Conservation (phyloP, 2,888 invertebrate genomes). For the Cheilosia grossa region DNA sequence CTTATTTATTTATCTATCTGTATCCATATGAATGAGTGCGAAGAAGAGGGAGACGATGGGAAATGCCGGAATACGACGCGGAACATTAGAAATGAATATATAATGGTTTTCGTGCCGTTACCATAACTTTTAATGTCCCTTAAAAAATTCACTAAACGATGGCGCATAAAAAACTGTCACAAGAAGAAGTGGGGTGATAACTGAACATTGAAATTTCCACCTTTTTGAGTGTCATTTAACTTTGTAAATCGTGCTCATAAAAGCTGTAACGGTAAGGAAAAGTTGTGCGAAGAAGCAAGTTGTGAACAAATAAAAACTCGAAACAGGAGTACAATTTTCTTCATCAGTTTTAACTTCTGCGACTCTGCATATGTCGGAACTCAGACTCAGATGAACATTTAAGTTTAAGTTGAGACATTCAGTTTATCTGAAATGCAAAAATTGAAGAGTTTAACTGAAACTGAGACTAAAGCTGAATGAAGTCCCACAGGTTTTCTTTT, state of each 20-base stretch:
- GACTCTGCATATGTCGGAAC: no score
- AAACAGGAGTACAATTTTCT: no score
- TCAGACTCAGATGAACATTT: no score
- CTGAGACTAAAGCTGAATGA: no score
- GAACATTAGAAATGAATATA: constrained; percentile 49
- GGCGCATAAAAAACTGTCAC: constrained; percentile 49
- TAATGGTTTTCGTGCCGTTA: constrained; percentile 57
- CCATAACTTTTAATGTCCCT: constrained; percentile 71
- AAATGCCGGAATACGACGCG: background rate
- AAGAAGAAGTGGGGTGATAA: constrained; percentile 8
- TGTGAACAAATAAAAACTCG: background rate
- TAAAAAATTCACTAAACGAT: constrained; percentile 71
- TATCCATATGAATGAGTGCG: background rate
- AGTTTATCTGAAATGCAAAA: no score
- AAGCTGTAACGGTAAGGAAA: constrained; percentile 24
- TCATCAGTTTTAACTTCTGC: no score
- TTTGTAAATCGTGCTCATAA: constrained; percentile 54
- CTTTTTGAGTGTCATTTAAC: constrained; percentile 69
- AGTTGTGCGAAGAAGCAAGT: background rate
- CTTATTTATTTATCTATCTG: constrained; percentile 19
- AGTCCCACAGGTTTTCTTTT: no score
- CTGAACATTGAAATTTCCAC: constrained; percentile 68
- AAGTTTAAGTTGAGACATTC: no score
- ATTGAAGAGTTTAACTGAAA: no score
- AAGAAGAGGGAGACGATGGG: background rate